Evolutionary conservation across 2,888 invertebrate genomes (phyloP), one percentile per base, ranked within the genome.

Genomic region (Agelastica alni): DNA sequence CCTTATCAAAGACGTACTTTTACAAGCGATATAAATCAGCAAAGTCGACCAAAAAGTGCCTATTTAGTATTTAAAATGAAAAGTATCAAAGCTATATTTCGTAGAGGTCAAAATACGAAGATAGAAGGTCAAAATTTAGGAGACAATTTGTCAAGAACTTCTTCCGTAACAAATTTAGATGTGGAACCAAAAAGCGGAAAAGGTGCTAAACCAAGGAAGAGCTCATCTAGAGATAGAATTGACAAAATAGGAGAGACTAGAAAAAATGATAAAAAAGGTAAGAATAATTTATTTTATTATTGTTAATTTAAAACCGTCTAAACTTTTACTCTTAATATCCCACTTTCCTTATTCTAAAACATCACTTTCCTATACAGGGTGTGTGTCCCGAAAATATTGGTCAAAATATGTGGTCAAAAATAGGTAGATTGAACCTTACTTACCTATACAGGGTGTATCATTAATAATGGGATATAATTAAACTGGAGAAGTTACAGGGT

Each of bases 31-130:
- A n/a, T n/a, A n/a, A n/a, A 17, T 17, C 13, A 5, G 6, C 7
- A 53, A 41, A 55, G 45, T 49, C 49, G 49, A 51, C 51, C 55
- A 22, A 45, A n/a, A 42, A 51, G 49, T 41, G 49, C 46, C 46
- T 51, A 14, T 41, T 26, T 44, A 17, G 4, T 13, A 12, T 28
- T 22, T 30, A 2, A 84, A 80, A 91, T 91, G 91, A 91, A 91
- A 85, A 92, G 91, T 84, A 86, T 92, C 80, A 91, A 91, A 85
- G 91, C 91, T 74, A 85, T 92, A 78, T 92, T 92, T 82, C 91
- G 91, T 82, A 91, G 91, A 87, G 89, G 90, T 73, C 88, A 88
- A 75, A 82, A 70, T 67, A 79, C 75, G 76, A 81, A 74, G 67
- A 76, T 51, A 75, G 81, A 65, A 36, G 69, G 66, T 6, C 69